These are phyloP conservation scores for Petrocephalus schoutedeni DNA, from an alignment of 2,797 vertebrate genomes.

Conservation along the genomic window DNA sequence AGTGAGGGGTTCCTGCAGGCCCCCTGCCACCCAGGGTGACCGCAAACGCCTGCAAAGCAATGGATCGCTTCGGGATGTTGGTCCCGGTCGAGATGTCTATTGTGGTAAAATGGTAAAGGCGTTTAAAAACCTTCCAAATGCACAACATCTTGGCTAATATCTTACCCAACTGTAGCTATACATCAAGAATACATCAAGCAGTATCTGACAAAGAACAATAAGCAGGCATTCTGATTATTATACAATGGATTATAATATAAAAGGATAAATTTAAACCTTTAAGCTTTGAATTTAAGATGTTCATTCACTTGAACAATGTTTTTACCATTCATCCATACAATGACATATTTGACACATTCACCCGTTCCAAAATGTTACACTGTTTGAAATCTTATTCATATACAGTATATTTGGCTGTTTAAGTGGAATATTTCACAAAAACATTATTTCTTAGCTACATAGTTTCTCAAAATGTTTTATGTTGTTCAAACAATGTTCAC, in stretches of 20 bases:
- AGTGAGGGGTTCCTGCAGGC: conserved; percentile 36
- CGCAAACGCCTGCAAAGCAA: background rate
- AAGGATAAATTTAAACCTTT: background rate
- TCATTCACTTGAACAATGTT: background rate
- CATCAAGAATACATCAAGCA: background rate
- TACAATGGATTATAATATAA: background rate
- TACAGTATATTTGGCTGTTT: background rate
- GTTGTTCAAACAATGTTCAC: background rate
- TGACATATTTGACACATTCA: background rate
- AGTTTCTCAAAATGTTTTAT: background rate
- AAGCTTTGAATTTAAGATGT: background rate
- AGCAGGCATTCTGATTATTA: background rate
- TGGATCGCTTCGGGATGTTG: background rate
- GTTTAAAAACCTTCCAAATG: background rate
- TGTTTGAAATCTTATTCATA: background rate
- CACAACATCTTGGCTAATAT: background rate
- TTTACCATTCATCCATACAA: background rate
- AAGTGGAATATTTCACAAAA: background rate
- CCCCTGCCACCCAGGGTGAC: background rate
- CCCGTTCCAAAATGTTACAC: background rate
- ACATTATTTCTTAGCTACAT: background rate
- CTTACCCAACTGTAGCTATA: background rate
- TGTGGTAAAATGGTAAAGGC: background rate
- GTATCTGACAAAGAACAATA: background rate
- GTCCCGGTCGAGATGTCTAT: background rate